Evolutionary conservation across 37 sponge, comb jelly and placozoan genomes (phyloP).

Genomic region (Chondrosia reniformis): DNA sequence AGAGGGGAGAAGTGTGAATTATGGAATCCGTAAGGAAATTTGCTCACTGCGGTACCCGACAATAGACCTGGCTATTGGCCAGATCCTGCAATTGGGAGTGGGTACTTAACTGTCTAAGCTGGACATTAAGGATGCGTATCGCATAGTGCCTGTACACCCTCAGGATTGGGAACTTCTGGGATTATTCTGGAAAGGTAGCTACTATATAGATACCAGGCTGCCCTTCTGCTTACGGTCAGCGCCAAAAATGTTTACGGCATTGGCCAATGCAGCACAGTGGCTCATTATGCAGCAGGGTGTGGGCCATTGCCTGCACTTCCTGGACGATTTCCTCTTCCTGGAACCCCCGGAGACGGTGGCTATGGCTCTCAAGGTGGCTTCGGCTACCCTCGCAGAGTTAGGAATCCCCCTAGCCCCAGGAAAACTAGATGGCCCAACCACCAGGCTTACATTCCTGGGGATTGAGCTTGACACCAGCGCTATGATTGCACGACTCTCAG

Average conservation of each 20-base stretch:
- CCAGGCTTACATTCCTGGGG: slow-evolving; percentile 24
- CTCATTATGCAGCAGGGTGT: slow-evolving; percentile 3
- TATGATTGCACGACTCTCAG: slow-evolving; percentile 15
- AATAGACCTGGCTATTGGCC: neutral
- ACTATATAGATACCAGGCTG: slow-evolving; percentile 26
- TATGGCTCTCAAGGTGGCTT: neutral
- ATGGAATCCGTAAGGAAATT: slow-evolving; percentile 2
- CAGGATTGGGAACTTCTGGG: slow-evolving; percentile 27
- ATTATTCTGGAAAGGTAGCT: slow-evolving; percentile 19
- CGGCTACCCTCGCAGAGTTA: neutral
- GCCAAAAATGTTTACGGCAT: slow-evolving; percentile 22
- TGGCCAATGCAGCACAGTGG: slow-evolving; percentile 28
- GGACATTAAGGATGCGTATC: slow-evolving; percentile 18
- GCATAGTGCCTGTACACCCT: slow-evolving; percentile 36
- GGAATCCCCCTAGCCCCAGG: slow-evolving; percentile 32
- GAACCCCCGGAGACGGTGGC: neutral
- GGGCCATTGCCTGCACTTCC: slow-evolving; percentile 7
- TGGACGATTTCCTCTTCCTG: slow-evolving; percentile 24
- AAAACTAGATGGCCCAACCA: slow-evolving; percentile 28
- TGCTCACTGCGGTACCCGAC: slow-evolving; percentile 36
- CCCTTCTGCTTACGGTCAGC: slow-evolving; percentile 40
- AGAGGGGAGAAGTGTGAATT: neutral
- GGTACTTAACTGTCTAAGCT: slow-evolving; percentile 25
- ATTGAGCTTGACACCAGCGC: slow-evolving; percentile 30
- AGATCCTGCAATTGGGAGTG: neutral